Base-by-base conservation (phyloP, 2,797 vertebrate genomes). In the Florisuga fusca region DNA sequence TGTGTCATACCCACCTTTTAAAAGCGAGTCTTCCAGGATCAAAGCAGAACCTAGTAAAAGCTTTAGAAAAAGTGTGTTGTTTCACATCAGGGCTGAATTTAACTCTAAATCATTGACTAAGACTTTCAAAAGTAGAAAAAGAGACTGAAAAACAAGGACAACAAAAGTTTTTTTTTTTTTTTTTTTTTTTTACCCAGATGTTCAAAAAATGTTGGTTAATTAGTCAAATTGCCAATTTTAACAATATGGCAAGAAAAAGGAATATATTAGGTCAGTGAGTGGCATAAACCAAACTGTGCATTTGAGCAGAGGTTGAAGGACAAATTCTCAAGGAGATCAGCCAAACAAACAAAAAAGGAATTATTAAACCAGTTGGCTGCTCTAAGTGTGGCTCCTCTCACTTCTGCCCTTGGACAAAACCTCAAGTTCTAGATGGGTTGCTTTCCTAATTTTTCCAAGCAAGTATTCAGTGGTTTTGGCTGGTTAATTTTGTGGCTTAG, bases 1-100 rank as follows among this genome's bases (percentile, higher is more conserved):
- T 96, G 89, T 93, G 94, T 95, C 94, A 93, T 93, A 67, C 45
- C 31, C 82, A 79, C 78, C 82, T 95, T 95, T 91, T 85, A 91
- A 90, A 96, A 95, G 66, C 55, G 89, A 90, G 76, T 87, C 84
- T 95, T 86, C 87, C 31, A 68, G 68, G 84, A 95, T 96, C 87
- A 96, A 95, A 93, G 93, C 58, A 86, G 85, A 89, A 88, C 68
- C 67, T 33, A 77, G 84, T 41, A 91, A 92, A 93, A 91, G 93
- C 90, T 88, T 94, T 86, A 94, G 77, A 95, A 94, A 94, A 94
- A 92, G 31, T 62, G 58, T 77, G 48, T 91, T 89, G 81, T 95
- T 93, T 96, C 95, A 95, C 93, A 97, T 92, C 72, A 81, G 75
- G 86, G 75, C 87, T 93, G 92, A 95, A 97, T 97, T 96, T 93